Conservation (phyloP, 2,797 vertebrate species). For the Chelidonichthys spinosus region DNA sequence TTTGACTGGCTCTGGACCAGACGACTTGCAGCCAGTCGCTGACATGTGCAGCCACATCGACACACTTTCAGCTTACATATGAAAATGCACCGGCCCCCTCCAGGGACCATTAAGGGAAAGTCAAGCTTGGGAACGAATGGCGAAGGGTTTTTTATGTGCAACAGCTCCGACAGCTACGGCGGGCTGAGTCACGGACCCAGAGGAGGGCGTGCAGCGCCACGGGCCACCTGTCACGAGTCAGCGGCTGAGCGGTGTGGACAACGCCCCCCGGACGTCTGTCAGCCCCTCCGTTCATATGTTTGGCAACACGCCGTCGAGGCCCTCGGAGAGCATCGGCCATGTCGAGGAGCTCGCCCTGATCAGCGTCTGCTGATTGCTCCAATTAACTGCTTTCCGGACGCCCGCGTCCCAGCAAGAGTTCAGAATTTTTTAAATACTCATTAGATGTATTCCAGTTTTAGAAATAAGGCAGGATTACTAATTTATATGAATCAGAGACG, state of each 20-base stretch:
- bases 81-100: slow-evolving; percentile 33
- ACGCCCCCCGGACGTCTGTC: slow-evolving; percentile 32
- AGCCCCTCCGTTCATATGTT: slow-evolving; percentile 35
- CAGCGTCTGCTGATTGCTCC: slow-evolving; percentile 19
- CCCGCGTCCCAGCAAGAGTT: slow-evolving; percentile 2
- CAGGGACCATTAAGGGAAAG: slow-evolving; percentile 53
- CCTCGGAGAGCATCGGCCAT: slow-evolving; percentile 9
- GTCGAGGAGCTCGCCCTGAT: slow-evolving; percentile 13
- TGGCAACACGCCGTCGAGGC: slow-evolving; percentile 30
- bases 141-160: slow-evolving; percentile 26
- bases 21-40: slow-evolving; percentile 34
- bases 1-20: slow-evolving; percentile 30
- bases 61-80: slow-evolving; percentile 23
- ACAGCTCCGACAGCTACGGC: slow-evolving; percentile 45
- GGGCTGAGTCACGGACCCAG: slow-evolving; percentile 47
- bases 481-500: no score
- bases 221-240: slow-evolving; percentile 52
- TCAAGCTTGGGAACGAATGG: slow-evolving; percentile 48
- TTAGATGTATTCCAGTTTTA: no score
- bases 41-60: slow-evolving; percentile 22
- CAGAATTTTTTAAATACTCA: no score
- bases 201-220: slow-evolving; percentile 41
- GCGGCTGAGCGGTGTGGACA: slow-evolving; percentile 58
- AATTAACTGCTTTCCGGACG: slow-evolving; percentile 12
- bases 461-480: no score